phyloP scores from a whole-genome alignment of 2,113 vertebrate genomes.

The Capreolus pygargus region DNA sequence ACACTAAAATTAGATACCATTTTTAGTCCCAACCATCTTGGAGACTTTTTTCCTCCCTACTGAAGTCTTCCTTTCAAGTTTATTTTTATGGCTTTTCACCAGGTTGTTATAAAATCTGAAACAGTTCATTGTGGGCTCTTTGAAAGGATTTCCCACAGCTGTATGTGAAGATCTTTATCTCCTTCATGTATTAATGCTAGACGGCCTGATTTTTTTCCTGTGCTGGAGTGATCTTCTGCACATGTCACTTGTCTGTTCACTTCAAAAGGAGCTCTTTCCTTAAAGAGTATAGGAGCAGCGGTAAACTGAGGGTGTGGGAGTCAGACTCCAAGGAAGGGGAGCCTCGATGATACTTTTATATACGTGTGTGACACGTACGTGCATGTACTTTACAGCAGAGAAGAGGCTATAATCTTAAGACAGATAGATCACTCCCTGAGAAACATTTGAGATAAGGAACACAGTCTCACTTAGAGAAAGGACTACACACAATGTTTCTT shows the following conservation, averaged over 20 bases:
- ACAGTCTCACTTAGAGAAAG: neutral
- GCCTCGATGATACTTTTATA: neutral
- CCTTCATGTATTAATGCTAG: slow-evolving; percentile 46
- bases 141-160: slow-evolving; percentile 65
- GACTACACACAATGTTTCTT: neutral
- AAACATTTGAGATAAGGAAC: neutral
- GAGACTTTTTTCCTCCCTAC: neutral
- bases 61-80: slow-evolving; percentile 47
- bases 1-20: slow-evolving; percentile 22
- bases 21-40: slow-evolving; percentile 25
- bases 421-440: neutral
- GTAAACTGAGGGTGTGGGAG: neutral
- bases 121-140: slow-evolving; percentile 2
- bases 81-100: slow-evolving; percentile 56
- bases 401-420: neutral
- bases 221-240: neutral
- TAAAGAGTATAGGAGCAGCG: neutral
- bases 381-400: neutral
- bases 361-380: neutral
- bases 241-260: neutral
- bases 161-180: slow-evolving; percentile 59
- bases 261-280: slow-evolving; percentile 11
- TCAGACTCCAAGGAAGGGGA: neutral
- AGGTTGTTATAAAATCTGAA: slow-evolving; percentile 44
- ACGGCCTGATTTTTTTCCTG: neutral